phyloP scores from a whole-genome alignment of 2,888 invertebrate genomes.

The Allolobophora icterica region DNA sequence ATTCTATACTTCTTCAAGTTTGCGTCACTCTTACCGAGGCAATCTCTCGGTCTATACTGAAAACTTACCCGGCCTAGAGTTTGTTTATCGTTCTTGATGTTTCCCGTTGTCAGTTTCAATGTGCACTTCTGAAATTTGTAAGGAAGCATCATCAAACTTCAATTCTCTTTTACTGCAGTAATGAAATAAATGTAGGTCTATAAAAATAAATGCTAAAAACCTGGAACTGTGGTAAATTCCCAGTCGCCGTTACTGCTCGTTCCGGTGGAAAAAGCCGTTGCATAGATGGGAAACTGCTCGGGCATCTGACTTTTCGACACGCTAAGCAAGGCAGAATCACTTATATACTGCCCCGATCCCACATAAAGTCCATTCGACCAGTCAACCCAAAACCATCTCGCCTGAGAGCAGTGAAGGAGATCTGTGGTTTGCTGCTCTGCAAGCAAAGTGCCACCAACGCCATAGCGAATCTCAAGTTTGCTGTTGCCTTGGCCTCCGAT shows the following conservation, averaged over 20 bases:
- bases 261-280: slow-evolving; percentile 29
- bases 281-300: slow-evolving; percentile 8
- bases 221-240: slow-evolving; percentile 33
- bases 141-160: not conserved
- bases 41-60: too few relatives aligned
- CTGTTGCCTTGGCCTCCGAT: slow-evolving; percentile 36
- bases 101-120: too few relatives aligned
- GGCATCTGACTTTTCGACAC: not conserved
- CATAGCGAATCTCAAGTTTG: not conserved
- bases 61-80: too few relatives aligned
- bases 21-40: too few relatives aligned
- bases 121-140: not conserved
- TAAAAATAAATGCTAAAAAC: not conserved
- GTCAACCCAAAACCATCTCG: slow-evolving; percentile 36
- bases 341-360: slow-evolving; percentile 20
- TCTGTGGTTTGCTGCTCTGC: not conserved
- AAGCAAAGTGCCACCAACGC: slow-evolving; percentile 24
- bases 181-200: not conserved
- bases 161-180: not conserved
- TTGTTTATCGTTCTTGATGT: too few relatives aligned
- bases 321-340: slow-evolving; percentile 24
- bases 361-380: slow-evolving; percentile 35
- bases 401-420: slow-evolving; percentile 32
- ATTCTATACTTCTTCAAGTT: too few relatives aligned
- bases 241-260: slow-evolving; percentile 28